Percentiles rank a stretch among this genome's conserved stretches.
Evolutionary conservation across 2,888 invertebrate species (phyloP).

Genomic region (Agelastica alni): DNA sequence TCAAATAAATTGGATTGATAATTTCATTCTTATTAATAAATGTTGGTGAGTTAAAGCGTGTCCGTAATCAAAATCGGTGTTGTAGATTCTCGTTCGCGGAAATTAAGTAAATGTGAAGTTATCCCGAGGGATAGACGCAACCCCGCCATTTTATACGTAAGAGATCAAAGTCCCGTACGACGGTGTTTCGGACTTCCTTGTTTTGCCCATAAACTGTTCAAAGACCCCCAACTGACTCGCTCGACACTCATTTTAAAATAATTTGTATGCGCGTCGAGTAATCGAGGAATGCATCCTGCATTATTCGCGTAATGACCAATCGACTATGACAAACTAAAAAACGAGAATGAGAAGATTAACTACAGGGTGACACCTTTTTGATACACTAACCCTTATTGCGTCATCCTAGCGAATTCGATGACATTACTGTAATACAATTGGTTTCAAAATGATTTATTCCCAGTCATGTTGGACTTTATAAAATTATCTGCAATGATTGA

Average conservation of each 20-base stretch:
- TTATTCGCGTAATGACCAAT: constrained; percentile 27
- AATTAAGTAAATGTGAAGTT: too few species aligned
- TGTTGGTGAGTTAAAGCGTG: too few species aligned
- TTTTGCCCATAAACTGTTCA: constrained; percentile 24
- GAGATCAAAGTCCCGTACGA: constrained; percentile 9
- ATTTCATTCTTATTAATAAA: too few species aligned
- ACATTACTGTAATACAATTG: too few species aligned
- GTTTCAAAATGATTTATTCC: too few species aligned
- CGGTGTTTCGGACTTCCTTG: constrained; percentile 14
- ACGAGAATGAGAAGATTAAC: constrained; percentile 6
- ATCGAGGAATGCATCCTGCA: constrained; percentile 28
- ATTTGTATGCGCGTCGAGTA: constrained; percentile 25
- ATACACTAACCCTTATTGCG: too few species aligned
- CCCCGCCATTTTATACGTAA: constrained; percentile 2
- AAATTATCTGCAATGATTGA: too few species aligned
- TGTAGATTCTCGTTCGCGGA: too few species aligned
- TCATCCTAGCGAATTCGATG: too few species aligned
- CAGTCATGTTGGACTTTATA: too few species aligned
- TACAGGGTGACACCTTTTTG: constrained; percentile 7
- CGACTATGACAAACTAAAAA: constrained; percentile 5
- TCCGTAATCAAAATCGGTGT: too few species aligned
- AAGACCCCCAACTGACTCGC: constrained; percentile 26
- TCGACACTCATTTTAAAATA: constrained; percentile 22
- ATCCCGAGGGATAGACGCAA: constrained; percentile 14
- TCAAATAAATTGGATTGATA: too few species aligned